Evolutionary conservation across 2,888 invertebrate species (phyloP), one percentile per base, ranked within the genome.

Genomic region (Hermaeophaga mercurialis): DNA sequence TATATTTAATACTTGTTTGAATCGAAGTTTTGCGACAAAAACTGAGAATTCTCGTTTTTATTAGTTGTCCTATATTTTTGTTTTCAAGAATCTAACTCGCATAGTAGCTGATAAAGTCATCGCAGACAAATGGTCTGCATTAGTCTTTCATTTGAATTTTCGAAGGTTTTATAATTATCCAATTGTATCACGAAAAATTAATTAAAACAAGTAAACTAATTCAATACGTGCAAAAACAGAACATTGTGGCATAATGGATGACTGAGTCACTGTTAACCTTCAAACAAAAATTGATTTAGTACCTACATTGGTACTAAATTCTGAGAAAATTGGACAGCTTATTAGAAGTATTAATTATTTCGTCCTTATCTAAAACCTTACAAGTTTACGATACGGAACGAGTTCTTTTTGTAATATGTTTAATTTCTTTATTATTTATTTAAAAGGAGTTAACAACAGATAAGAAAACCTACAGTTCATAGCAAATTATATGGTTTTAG

Each of bases 371-470:
- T 43, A 43, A 26, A 43, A 38, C 6, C 24, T 24, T 26, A 24
- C 24, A 14, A 43, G 26, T 43, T 43, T 43, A 43, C 26, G 43
- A 43, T 43, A 43, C 43, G 43, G n/a, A 24, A 43, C 24, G 43
- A 26, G 43, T 43, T 43, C 2, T 49, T 39, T 49, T 38, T 28
- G 38, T 49, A 49, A 34, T 34, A 8, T 15, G 26, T 46, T 24
- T 24, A 48, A 24, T 26, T 12, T 43, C 26, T 24, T 49, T 49
- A 24, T 49, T 49, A 49, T 50, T 50, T 31, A 26, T 34, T 47
- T n/a, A 14, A 47, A 43, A 34, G 43, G 38, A 52, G 43, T 44
- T 43, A 44, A 44, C 43, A 52, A 19, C 6, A 43, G 52, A 43
- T 43, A 43, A 52, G 43, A 18, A 15, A 43, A 5, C 12, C 4